Conservation (phyloP, 2,797 vertebrate species). For the Takifugu rubripes region DNA sequence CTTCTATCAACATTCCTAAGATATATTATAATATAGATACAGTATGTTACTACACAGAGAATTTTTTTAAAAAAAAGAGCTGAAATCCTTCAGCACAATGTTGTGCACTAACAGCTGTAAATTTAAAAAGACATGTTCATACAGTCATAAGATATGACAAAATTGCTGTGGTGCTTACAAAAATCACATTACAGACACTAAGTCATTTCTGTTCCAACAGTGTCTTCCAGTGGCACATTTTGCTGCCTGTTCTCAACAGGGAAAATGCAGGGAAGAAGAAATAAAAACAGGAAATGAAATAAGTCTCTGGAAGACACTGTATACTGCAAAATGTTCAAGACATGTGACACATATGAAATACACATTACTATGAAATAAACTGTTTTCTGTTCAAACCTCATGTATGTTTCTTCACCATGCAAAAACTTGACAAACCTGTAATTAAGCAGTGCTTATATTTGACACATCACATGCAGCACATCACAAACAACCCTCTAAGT, state of each 20-base stretch:
- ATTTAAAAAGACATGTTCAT: constrained; percentile 2
- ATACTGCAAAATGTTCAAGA: constrained; percentile 14
- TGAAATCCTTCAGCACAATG: too few species aligned
- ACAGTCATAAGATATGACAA: constrained; percentile 23
- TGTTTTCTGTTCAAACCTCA: constrained; percentile 15
- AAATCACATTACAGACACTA: constrained; percentile 16
- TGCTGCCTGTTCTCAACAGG: constrained; percentile 27
- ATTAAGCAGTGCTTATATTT: constrained; percentile 21
- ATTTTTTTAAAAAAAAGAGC: too few species aligned
- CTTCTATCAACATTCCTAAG: background rate
- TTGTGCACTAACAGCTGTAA: too few species aligned
- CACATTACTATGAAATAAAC: constrained; percentile 37
- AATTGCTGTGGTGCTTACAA: constrained; percentile 22
- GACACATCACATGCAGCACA: constrained; percentile 41
- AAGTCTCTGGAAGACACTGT: constrained; percentile 29
- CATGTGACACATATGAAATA: constrained; percentile 30
- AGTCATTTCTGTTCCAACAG: constrained; percentile 1
- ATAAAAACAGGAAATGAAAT: background rate
- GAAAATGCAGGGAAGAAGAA: constrained; percentile 4
- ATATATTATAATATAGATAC: too few species aligned
- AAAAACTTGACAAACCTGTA: constrained; percentile 1
- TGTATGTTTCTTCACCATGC: constrained; percentile 53
- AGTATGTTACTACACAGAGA: too few species aligned
- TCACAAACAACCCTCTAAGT: constrained; percentile 34
- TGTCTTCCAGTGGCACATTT: constrained; percentile 33